phyloP scores from a whole-genome alignment of 2,888 invertebrate species.

The Vanessa cardui region DNA sequence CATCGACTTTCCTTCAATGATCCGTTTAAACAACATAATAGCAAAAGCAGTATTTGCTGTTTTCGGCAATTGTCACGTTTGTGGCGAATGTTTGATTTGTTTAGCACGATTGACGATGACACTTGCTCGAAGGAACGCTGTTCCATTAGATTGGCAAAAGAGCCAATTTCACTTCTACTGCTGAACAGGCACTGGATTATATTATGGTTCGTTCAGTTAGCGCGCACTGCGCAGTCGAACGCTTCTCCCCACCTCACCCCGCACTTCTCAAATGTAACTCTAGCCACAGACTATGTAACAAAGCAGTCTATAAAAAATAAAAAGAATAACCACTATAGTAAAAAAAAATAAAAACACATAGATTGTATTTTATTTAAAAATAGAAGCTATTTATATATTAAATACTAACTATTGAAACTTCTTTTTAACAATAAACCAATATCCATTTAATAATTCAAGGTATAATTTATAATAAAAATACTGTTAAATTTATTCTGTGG shows the following conservation, averaged over 20 bases:
- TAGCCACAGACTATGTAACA: conserved; percentile 54
- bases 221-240: conserved; percentile 50
- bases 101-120: conserved; percentile 63
- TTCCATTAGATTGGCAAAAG: conserved; percentile 80
- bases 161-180: conserved; percentile 74
- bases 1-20: conserved; percentile 82
- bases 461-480: conserved; percentile 15
- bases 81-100: conserved; percentile 75
- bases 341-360: background rate
- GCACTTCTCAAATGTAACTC: conserved; percentile 49
- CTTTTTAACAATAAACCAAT: too few species aligned
- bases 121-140: conserved; percentile 71
- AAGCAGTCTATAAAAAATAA: background rate
- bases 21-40: conserved; percentile 83
- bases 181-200: conserved; percentile 63
- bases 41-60: conserved; percentile 75
- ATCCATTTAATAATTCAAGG: too few species aligned
- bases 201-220: conserved; percentile 42
- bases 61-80: conserved; percentile 76
- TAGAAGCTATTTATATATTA: too few species aligned
- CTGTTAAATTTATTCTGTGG: conserved; percentile 54
- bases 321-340: background rate
- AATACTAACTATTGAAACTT: too few species aligned
- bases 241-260: conserved; percentile 49
- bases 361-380: too few species aligned